These are phyloP conservation scores for Zingel zingel DNA, from an alignment of 2,113 vertebrate species.

Conservation along the genomic window DNA sequence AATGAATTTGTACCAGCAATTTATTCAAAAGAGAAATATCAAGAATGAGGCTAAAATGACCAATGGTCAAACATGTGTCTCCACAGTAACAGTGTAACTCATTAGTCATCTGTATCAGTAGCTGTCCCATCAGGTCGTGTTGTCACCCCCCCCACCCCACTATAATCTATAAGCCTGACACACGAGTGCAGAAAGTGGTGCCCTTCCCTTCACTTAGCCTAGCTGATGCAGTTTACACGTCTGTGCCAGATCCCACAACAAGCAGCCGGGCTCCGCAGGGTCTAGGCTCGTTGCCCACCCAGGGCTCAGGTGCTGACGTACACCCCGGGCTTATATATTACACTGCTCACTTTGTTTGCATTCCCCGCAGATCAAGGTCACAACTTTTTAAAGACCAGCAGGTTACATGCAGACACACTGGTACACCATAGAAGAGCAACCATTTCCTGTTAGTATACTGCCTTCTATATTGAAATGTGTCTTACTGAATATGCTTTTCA, in stretches of 20 bases:
- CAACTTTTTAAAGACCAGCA: slow-evolving; percentile 41
- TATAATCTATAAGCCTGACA: slow-evolving; percentile 35
- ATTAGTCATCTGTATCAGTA: slow-evolving; percentile 9
- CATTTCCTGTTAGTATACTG: neutral
- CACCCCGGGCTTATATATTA: slow-evolving; percentile 67
- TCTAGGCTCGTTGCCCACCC: slow-evolving; percentile 72
- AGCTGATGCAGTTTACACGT: slow-evolving; percentile 64
- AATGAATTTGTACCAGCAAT: neutral
- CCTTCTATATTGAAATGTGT: neutral
- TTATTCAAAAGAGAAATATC: neutral
- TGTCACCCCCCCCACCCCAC: neutral
- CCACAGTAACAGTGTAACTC: neutral
- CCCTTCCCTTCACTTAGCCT: slow-evolving; percentile 63
- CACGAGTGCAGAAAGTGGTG: slow-evolving; percentile 29
- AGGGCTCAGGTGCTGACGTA: slow-evolving; percentile 71
- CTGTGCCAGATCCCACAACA: slow-evolving; percentile 72
- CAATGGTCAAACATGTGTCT: neutral
- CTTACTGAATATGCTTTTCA: neutral
- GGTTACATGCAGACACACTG: neutral
- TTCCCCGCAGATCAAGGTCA: slow-evolving; percentile 77
- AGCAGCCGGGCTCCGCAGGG: slow-evolving; percentile 68
- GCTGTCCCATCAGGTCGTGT: slow-evolving; percentile 14
- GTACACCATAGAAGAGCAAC: neutral
- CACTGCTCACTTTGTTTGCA: slow-evolving; percentile 75
- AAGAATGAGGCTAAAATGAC: neutral